Evolutionary conservation across 2,797 vertebrate genomes (phyloP), one percentile per base, ranked within the genome.

Genomic region (Poecile montanus): DNA sequence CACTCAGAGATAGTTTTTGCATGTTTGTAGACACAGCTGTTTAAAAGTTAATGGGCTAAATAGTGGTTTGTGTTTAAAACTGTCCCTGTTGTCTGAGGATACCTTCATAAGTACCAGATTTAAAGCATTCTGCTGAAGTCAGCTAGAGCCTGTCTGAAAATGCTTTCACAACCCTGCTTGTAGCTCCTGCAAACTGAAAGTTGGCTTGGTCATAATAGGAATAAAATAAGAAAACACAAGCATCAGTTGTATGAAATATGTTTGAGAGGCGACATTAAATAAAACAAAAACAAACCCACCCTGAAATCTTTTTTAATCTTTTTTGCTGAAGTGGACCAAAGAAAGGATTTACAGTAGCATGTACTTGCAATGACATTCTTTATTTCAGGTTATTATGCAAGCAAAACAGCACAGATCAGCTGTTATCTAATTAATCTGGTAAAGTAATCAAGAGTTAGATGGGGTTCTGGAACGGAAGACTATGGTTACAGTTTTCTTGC

Each of bases 301-400:
- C 26, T 45, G 8, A 48, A 76, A 32, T 54, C 1, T 36, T 79
- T 40, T 84, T 54, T 4, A 48, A 44, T 42, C 1, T 26, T 76
- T 88, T 62, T 45, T 66, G 20, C 62, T 63, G 5, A 71, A 68
- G 47, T 68, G 27, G 36, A 54, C 16, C 7, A 15, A 56, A 56
- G 21, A 30, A 76, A 30, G 23, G 10, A 47, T 80, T 93, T 76
- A 27, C 25, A 76, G 8, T 73, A 73, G 16, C 30, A 18, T 13
- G 13, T 72, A 42, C 18, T 71, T 85, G 76, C 42, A 8, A 47
- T 77, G 27, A 62, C 17, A 10, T 88, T 91, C 54, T 95, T 96
- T 94, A 94, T 94, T 95, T 94, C 72, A 66, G 29, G 32, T 90
- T 84, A 72, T 65, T 62, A 66, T 29, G 44, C 25, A 95, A 88